Percentiles rank a stretch among this genome's conserved stretches.
These are phyloP conservation scores for Columba guinea DNA, from an alignment of 2,797 vertebrate genomes.

Conservation along the genomic window DNA sequence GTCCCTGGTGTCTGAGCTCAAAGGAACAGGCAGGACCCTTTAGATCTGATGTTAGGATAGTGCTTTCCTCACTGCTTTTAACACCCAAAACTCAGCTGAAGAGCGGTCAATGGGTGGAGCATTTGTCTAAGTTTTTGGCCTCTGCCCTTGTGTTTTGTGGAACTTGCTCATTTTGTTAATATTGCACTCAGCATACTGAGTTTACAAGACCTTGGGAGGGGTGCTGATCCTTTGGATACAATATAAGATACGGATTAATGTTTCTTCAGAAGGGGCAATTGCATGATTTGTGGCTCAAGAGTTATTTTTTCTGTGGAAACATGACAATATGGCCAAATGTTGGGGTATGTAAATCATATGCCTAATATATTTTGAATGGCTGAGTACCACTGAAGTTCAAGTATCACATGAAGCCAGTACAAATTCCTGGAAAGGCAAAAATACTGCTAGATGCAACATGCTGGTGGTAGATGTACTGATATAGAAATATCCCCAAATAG, in stretches of 20 bases:
- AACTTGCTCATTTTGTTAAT: neutral
- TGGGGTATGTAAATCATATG: neutral
- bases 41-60: neutral
- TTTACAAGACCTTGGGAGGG: neutral
- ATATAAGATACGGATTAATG: rapidly evolving
- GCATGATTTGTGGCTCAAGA: neutral
- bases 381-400: neutral
- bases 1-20: neutral
- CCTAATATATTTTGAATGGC: neutral
- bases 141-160: neutral
- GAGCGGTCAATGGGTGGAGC: neutral
- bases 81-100: neutral
- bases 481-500: neutral
- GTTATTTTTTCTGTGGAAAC: neutral
- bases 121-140: neutral
- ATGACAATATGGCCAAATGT: neutral
- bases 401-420: neutral
- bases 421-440: neutral
- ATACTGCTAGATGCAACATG: neutral
- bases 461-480: neutral
- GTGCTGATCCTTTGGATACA: neutral
- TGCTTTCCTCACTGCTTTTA: neutral
- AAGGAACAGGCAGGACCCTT: neutral
- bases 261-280: neutral
- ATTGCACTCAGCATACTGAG: neutral